Evolutionary conservation across 64 coral and sea anemone genomes (phyloP).

Genomic region (Montipora capricornis): DNA sequence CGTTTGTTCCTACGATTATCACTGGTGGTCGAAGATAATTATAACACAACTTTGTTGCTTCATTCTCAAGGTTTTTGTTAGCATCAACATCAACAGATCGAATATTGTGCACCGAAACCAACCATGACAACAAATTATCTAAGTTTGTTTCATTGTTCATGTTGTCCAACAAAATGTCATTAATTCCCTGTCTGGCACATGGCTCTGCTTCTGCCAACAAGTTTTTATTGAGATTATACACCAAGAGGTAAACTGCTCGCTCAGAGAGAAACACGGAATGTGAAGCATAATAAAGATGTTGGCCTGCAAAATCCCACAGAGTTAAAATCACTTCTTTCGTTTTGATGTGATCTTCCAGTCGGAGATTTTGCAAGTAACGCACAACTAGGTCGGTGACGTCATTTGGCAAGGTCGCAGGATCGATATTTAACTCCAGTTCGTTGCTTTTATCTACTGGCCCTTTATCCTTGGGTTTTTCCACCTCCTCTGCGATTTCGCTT

Average conservation of each 20-base stretch:
- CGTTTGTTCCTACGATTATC: constrained; percentile 8
- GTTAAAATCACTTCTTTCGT: constrained; percentile 7
- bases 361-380: constrained; percentile 6
- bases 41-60: neutral
- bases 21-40: neutral
- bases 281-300: constrained; percentile 55
- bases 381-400: constrained; percentile 26
- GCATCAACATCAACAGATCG: neutral
- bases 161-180: constrained; percentile 33
- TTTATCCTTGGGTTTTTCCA: neutral
- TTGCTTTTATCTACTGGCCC: neutral
- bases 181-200: constrained; percentile 26
- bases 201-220: constrained; percentile 21
- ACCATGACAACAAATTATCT: constrained; percentile 40
- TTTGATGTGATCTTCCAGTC: constrained; percentile 35
- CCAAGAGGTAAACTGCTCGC: constrained; percentile 33
- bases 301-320: constrained; percentile 62
- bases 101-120: constrained; percentile 44
- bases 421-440: constrained; percentile 2
- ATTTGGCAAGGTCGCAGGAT: neutral
- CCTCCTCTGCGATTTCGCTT: neutral
- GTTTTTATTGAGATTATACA: constrained; percentile 54
- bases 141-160: constrained; percentile 58
- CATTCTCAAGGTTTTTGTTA: too few relatives aligned
- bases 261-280: constrained; percentile 46